Conservation (phyloP, 2,113 vertebrate species). For the Uria aalge region DNA sequence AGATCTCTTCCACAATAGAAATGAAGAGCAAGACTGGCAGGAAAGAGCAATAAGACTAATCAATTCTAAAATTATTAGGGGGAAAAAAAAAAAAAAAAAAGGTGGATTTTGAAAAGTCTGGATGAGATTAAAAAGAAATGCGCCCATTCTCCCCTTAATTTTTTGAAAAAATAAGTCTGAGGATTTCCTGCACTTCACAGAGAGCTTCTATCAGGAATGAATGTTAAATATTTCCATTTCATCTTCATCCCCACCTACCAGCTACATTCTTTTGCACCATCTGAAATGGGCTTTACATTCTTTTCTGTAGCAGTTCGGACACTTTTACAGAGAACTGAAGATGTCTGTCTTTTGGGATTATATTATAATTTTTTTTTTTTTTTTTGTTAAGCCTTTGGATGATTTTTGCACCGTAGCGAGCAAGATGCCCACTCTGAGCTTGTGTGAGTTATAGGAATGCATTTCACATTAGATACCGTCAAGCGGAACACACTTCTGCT, state of each 20-base stretch:
- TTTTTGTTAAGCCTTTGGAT: neutral
- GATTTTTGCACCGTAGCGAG: neutral
- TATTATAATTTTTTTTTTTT: neutral
- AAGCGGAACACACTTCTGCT: neutral
- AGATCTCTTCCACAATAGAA: constrained; percentile 71
- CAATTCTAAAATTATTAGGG: constrained; percentile 59
- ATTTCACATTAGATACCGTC: neutral
- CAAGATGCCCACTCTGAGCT: neutral
- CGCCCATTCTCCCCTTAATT: neutral
- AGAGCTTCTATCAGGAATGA: neutral
- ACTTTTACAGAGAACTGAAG: neutral
- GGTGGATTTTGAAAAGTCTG: constrained; percentile 25
- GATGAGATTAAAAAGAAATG: constrained; percentile 20
- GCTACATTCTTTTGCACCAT: neutral
- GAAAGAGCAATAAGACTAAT: constrained; percentile 65
- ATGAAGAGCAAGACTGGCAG: constrained; percentile 68
- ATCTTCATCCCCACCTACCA: neutral
- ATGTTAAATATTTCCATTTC: constrained; percentile 38
- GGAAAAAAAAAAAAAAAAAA: neutral
- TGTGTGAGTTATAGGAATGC: neutral
- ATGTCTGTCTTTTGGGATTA: neutral
- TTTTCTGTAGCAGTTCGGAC: neutral
- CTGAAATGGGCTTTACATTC: neutral
- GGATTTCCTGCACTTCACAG: constrained; percentile 39
- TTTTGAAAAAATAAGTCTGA: constrained; percentile 12